Evolutionary conservation across 2,888 invertebrate genomes (phyloP).

Genomic region (Aporophyla lueneburgensis): DNA sequence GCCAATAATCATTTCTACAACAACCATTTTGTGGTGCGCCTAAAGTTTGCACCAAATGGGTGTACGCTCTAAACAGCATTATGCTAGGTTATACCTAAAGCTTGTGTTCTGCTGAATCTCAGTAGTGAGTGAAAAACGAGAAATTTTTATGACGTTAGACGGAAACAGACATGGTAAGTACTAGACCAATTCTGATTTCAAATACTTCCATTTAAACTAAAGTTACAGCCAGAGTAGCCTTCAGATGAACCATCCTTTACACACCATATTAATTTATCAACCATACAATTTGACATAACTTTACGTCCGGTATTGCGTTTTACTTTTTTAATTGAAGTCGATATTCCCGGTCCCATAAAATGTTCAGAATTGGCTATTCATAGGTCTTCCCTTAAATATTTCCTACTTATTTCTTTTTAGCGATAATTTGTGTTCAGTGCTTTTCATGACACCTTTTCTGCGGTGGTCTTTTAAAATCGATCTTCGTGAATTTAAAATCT

Average conservation of each 20-base stretch:
- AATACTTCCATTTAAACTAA: background rate
- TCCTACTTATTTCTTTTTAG: background rate
- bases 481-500: background rate
- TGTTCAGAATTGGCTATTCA: background rate
- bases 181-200: background rate
- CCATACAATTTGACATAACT: background rate
- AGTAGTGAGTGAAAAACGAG: background rate
- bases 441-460: background rate
- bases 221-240: background rate
- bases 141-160: background rate
- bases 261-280: background rate
- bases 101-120: too few species aligned
- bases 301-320: background rate
- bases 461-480: background rate
- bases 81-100: background rate
- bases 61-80: background rate
- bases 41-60: background rate
- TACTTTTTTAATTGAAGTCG: background rate
- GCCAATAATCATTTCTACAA: background rate
- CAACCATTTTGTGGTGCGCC: background rate
- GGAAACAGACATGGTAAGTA: background rate
- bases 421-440: background rate
- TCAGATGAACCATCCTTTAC: background rate
- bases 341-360: background rate
- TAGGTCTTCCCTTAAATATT: background rate